Evolutionary conservation across 2,797 vertebrate species (phyloP).

Genomic region (Bucorvus abyssinicus): DNA sequence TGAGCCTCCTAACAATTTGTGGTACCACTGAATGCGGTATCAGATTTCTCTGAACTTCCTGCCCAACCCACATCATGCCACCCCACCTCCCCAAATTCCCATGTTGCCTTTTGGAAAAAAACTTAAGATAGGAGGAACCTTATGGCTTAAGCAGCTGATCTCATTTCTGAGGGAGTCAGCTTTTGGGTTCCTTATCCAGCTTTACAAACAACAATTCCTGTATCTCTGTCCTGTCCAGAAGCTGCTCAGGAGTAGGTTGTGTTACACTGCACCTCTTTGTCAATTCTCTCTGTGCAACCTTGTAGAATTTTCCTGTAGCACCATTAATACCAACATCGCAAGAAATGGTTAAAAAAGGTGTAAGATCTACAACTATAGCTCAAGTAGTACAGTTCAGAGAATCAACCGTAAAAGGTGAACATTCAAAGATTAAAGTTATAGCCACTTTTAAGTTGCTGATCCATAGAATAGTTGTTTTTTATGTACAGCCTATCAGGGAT

Average conservation of each 20-base stretch:
- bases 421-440: not conserved
- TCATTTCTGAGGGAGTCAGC: not conserved
- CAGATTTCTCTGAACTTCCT: not conserved
- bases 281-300: not conserved
- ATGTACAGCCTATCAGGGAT: not conserved
- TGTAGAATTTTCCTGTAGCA: not conserved
- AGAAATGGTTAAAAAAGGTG: not conserved
- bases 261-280: not conserved
- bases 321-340: not conserved
- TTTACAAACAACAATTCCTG: not conserved
- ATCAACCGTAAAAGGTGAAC: not conserved
- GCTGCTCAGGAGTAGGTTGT: not conserved
- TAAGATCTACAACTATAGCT: not conserved
- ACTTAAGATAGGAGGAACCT: not conserved
- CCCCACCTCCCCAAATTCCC: not conserved
- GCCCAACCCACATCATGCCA: fast-evolving
- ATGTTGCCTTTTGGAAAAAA: not conserved
- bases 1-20: not conserved
- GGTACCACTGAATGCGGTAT: not conserved
- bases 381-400: not conserved
- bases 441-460: not conserved
- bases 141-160: not conserved
- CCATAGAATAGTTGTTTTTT: not conserved
- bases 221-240: not conserved
- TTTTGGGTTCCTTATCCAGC: not conserved